phyloP scores from a whole-genome alignment of 2,888 invertebrate genomes.

The Nineta flava region DNA sequence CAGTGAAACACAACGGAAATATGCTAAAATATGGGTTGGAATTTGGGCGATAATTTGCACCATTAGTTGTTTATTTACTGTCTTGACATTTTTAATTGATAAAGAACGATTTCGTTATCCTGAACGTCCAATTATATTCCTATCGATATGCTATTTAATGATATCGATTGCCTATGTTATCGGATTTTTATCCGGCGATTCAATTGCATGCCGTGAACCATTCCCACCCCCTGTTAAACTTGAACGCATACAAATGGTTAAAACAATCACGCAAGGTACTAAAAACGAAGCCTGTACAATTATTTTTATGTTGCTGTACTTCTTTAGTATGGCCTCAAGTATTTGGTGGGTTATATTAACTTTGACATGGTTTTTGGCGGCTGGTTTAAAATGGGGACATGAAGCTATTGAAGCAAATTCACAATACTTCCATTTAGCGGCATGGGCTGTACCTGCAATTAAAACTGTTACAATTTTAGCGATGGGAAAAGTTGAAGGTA shows the following conservation, averaged over 20 bases:
- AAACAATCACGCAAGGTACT: slow-evolving; percentile 77
- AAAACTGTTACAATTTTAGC: slow-evolving; percentile 91
- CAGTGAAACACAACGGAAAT: slow-evolving; percentile 59
- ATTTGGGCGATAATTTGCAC: slow-evolving; percentile 85
- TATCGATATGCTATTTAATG: slow-evolving; percentile 91
- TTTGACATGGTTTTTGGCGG: slow-evolving; percentile 91
- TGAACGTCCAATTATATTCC: slow-evolving; percentile 91
- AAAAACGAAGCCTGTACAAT: slow-evolving; percentile 77
- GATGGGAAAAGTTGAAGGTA: slow-evolving; percentile 91
- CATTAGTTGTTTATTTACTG: slow-evolving; percentile 80
- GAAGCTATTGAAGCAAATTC: slow-evolving; percentile 96
- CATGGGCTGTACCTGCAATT: slow-evolving; percentile 95
- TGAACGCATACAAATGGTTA: slow-evolving; percentile 56
- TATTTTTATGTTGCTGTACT: slow-evolving; percentile 89
- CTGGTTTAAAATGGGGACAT: slow-evolving; percentile 94
- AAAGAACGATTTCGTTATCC: slow-evolving; percentile 93
- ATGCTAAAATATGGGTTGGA: slow-evolving; percentile 83
- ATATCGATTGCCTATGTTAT: slow-evolving; percentile 84
- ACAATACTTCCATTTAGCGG: slow-evolving; percentile 91
- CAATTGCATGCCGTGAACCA: slow-evolving; percentile 69
- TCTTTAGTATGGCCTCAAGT: slow-evolving; percentile 91
- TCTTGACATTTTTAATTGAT: slow-evolving; percentile 86
- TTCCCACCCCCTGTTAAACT: slow-evolving; percentile 54
- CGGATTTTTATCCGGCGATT: slow-evolving; percentile 68
- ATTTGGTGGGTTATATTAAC: slow-evolving; percentile 97